Evolutionary conservation across 2,888 invertebrate species (phyloP), one percentile per base, ranked within the genome.

Genomic region (Ectemnius cavifrons): DNA sequence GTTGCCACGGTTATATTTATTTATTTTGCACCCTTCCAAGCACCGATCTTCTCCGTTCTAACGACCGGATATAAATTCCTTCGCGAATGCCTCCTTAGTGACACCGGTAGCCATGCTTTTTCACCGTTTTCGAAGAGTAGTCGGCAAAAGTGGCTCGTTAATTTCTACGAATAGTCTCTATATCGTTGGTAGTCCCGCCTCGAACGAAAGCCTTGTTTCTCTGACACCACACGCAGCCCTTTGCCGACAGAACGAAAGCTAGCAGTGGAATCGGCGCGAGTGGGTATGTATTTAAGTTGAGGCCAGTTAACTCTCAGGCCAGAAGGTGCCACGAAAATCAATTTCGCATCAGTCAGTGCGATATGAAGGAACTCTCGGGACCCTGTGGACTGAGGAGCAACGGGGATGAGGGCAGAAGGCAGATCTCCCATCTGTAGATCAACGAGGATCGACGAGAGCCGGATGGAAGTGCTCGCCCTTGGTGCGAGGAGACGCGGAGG

Each of bases 51-150:
- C 73, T 63, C 68, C 66, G 49, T 70, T 80, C 77, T 83, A 87
- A 87, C 84, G 85, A 85, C 83, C 70, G 83, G 37, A 73, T 84
- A 88, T 87, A 87, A 86, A 87, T 88, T 86, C 83, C 83, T 79
- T 83, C 69, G 79, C 78, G 82, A 85, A 80, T 78, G 85, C 75
- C 81, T 81, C 76, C 76, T 80, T 69, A 82, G 73, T 79, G 72
- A 63, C 71, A 47, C 67, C 71, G 68, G 72, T 70, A 58, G 67
- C 47, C 73, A 68, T 67, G 63, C 62, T 56, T 65, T 52, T 2
- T 46, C 60, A 37, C 37, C 37, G 37, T 11, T 49, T 23, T 49
- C 6, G 45, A 52, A 52, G 64, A 70, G 68, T 58, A 61, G 63
- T 63, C 61, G 60, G 49, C 52, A 61, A 59, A 56, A 63, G 56